These are phyloP conservation scores for Blomia tropicalis DNA, from an alignment of 2,888 invertebrate species.

Conservation along the genomic window DNA sequence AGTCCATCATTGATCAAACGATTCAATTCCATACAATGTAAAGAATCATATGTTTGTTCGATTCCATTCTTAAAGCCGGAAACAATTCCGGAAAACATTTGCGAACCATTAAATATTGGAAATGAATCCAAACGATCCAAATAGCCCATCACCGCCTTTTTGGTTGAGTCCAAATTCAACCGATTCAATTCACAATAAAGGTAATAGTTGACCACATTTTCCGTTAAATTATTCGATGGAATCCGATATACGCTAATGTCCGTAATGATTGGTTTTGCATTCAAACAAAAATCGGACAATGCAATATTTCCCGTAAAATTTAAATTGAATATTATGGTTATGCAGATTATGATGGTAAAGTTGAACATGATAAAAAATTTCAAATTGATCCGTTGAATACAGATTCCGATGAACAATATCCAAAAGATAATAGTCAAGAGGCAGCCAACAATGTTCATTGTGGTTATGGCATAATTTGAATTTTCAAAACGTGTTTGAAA, in stretches of 20 bases:
- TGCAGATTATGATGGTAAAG: background rate
- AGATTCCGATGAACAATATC: background rate
- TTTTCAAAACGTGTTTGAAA: background rate
- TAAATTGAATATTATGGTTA: background rate
- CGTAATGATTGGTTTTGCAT: slow-evolving; percentile 11
- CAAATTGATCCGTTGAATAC: background rate
- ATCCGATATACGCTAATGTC: background rate
- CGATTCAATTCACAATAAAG: slow-evolving; percentile 9
- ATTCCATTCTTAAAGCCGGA: background rate
- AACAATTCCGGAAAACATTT: background rate
- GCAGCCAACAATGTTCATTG: background rate
- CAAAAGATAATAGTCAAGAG: background rate
- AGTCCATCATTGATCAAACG: background rate
- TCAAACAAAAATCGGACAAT: slow-evolving; percentile 15
- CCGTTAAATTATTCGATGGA: background rate
- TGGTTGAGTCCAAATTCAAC: background rate
- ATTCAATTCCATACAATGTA: background rate
- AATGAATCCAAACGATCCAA: background rate
- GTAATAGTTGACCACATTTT: background rate
- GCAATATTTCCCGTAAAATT: background rate
- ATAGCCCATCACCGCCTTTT: background rate
- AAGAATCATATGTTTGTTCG: background rate
- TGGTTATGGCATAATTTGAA: background rate
- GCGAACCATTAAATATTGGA: background rate
- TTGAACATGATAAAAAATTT: background rate